Evolutionary conservation across 1,140 invertebrate genomes (phyloP).

Genomic region (Brachionus sp.): DNA sequence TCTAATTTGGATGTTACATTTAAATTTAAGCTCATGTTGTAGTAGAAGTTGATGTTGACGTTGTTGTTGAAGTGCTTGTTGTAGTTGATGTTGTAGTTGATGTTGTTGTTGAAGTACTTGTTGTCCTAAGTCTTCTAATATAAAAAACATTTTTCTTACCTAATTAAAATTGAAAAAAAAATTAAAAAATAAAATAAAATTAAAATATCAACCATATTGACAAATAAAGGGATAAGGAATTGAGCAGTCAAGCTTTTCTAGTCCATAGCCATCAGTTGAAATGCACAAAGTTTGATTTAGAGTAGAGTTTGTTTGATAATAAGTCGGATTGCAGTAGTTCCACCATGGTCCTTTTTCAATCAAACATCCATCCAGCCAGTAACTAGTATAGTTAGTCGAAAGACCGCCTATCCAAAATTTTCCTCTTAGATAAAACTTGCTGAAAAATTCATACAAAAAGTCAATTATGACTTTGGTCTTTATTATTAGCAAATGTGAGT

Average conservation of each 20-base stretch:
- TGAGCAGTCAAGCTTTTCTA: neutral
- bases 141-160: neutral
- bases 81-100: neutral
- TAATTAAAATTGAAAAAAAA: neutral
- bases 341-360: slow-evolving; percentile 27
- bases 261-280: neutral
- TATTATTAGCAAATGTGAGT: neutral
- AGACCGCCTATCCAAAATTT: neutral
- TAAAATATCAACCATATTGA: neutral
- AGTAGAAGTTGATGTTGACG: neutral
- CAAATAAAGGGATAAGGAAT: neutral
- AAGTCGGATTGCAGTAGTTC: neutral
- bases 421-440: slow-evolving; percentile 1
- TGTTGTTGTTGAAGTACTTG: neutral
- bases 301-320: neutral
- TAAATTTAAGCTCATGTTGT: neutral
- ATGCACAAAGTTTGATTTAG: neutral
- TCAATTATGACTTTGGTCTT: neutral
- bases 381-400: neutral
- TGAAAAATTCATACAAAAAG: slow-evolving; percentile 1
- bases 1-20: neutral
- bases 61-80: neutral
- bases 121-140: neutral
- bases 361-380: slow-evolving; percentile 27
- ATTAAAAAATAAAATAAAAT: neutral